These are phyloP conservation scores for Stegana nigrithorax DNA, from an alignment of 2,888 invertebrate species.

Conservation along the genomic window DNA sequence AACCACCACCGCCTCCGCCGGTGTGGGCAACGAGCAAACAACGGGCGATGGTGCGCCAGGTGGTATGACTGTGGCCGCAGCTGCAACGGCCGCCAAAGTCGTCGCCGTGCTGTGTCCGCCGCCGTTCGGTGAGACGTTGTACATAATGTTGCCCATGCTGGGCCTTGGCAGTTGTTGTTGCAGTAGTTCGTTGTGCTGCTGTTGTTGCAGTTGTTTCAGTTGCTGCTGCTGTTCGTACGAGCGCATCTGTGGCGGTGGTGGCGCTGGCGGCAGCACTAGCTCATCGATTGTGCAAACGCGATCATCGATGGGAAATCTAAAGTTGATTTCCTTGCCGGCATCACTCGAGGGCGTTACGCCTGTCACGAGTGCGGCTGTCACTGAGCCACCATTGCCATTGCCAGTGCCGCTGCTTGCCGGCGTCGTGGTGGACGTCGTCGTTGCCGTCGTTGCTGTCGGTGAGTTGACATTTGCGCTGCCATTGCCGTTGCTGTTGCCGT, in stretches of 20 bases:
- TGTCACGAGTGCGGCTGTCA: neutral
- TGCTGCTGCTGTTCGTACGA: neutral
- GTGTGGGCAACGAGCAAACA: constrained; percentile 24
- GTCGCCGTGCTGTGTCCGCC: constrained; percentile 40
- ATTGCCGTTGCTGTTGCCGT: constrained; percentile 51
- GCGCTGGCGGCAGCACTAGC: constrained; percentile 62
- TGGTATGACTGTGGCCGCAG: constrained; percentile 60
- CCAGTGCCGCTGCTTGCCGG: constrained; percentile 33
- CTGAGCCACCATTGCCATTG: constrained; percentile 33
- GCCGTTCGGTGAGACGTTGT: constrained; percentile 42
- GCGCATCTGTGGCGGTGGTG: constrained; percentile 52
- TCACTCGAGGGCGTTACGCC: constrained; percentile 24
- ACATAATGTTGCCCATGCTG: constrained; percentile 46
- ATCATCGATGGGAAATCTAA: constrained; percentile 72
- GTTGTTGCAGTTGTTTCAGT: neutral
- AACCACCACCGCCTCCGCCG: constrained; percentile 60
- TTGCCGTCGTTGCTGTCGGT: constrained; percentile 49
- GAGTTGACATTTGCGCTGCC: constrained; percentile 48
- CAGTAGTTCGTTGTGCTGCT: neutral
- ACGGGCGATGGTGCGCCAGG: constrained; percentile 57
- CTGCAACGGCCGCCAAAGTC: constrained; percentile 50
- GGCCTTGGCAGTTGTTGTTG: constrained; percentile 31
- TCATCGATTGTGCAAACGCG: constrained; percentile 69
- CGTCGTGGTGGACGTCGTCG: constrained; percentile 26
- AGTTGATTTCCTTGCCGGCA: constrained; percentile 70